Evolutionary conservation across 2,113 vertebrate species (phyloP).

Genomic region (Carassius gibelio): DNA sequence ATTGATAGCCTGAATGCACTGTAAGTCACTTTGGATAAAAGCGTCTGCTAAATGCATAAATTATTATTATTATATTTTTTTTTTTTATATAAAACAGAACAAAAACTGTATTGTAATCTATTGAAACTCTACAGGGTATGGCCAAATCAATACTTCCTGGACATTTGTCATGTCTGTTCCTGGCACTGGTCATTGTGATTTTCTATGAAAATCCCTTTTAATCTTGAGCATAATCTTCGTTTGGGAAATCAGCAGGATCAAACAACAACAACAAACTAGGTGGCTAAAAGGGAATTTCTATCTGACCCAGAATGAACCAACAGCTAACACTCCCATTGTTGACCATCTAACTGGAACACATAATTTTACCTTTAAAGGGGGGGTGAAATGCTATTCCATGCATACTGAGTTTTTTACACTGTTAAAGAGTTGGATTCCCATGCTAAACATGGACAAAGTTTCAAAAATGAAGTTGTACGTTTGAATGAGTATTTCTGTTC

Average conservation of each 20-base stretch:
- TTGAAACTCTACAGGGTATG: not conserved
- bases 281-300: constrained; percentile 13
- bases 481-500: too few species aligned
- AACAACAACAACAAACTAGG: not conserved
- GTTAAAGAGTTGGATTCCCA: too few species aligned
- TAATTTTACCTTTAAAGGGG: not conserved
- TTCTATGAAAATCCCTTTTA: not conserved
- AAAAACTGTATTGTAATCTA: not conserved
- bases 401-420: too few species aligned
- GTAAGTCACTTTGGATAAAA: too few species aligned
- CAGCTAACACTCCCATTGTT: not conserved
- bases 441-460: too few species aligned
- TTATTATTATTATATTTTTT: too few species aligned
- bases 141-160: not conserved
- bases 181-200: not conserved
- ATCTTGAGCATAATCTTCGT: not conserved
- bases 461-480: too few species aligned
- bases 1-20: too few species aligned
- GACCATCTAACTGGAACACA: not conserved
- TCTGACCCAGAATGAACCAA: not conserved
- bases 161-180: not conserved
- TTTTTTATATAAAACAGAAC: too few species aligned
- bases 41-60: too few species aligned
- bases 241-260: not conserved
- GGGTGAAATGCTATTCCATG: not conserved